A percentile compares a stretch with the other conserved stretches of the same genome.
These are phyloP conservation scores for Tribolium castaneum DNA, from an alignment of 1,140 invertebrate genomes.

Conservation along the genomic window DNA sequence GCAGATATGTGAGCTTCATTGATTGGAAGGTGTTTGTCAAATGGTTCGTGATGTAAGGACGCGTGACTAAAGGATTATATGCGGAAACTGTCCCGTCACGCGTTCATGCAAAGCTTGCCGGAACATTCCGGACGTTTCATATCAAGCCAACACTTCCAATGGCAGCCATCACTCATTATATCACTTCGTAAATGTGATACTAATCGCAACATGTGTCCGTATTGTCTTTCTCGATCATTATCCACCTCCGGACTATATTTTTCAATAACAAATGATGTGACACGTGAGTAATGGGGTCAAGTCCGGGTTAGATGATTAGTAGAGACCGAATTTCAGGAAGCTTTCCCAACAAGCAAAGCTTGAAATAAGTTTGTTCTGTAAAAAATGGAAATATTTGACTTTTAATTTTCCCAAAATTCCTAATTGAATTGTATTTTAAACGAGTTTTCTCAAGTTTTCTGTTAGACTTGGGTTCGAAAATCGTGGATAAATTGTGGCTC, in stretches of 20 bases:
- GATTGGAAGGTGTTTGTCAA: constrained; percentile 32
- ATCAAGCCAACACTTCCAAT: constrained; percentile 17
- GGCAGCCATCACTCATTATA: constrained; percentile 18
- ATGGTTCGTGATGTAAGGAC: constrained; percentile 27
- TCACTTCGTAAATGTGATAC: constrained; percentile 6
- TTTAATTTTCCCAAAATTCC: too few relatives aligned
- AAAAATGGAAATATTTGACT: too few relatives aligned
- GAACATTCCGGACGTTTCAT: constrained; percentile 23
- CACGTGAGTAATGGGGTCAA: background rate
- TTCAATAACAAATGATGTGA: background rate
- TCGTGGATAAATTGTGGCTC: too few relatives aligned
- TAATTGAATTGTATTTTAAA: too few relatives aligned
- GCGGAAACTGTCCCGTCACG: constrained; percentile 30
- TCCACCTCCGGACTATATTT: background rate
- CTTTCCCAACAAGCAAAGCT: too few relatives aligned
- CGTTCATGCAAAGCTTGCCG: constrained; percentile 13
- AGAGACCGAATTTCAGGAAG: too few relatives aligned
- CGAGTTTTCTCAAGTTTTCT: too few relatives aligned
- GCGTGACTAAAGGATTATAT: constrained; percentile 31
- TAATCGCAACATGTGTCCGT: background rate
- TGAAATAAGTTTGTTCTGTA: too few relatives aligned
- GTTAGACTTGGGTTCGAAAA: too few relatives aligned
- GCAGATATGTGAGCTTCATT: background rate
- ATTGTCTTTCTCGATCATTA: background rate
- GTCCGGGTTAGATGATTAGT: background rate